Evolutionary conservation across 2,797 vertebrate species (phyloP).

Genomic region (Enoplosus armatus): DNA sequence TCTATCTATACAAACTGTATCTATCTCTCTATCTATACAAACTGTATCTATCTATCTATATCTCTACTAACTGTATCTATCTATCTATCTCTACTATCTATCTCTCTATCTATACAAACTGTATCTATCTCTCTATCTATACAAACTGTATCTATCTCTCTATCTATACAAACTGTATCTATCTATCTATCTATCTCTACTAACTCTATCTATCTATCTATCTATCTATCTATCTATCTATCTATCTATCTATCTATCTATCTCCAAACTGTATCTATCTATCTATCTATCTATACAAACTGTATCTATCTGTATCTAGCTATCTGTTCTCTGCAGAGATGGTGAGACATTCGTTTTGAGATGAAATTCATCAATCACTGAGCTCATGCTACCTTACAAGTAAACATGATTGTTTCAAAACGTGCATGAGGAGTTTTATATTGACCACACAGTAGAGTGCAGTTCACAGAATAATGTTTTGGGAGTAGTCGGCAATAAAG

Average conservation of each 20-base stretch:
- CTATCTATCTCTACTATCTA: too few relatives aligned
- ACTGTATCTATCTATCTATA: conserved; percentile 9
- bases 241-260: too few relatives aligned
- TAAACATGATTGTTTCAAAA: conserved; percentile 27
- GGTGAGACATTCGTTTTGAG: conserved; percentile 4
- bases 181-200: too few relatives aligned
- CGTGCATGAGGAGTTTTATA: conserved; percentile 10
- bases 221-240: too few relatives aligned
- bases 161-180: too few relatives aligned
- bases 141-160: too few relatives aligned
- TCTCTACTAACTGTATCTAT: too few relatives aligned
- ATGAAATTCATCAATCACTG: conserved; percentile 3
- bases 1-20: too few relatives aligned
- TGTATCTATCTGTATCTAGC: too few relatives aligned
- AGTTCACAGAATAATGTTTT: not conserved
- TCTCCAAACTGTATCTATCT: conserved; percentile 7
- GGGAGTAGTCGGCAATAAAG: conserved; percentile 9
- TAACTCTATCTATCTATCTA: too few relatives aligned
- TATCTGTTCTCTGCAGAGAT: not conserved
- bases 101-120: not conserved
- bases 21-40: too few relatives aligned
- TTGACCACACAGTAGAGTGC: conserved; percentile 8
- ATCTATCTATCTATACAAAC: conserved; percentile 1
- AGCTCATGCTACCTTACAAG: conserved; percentile 1
- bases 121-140: too few relatives aligned